phyloP scores from a whole-genome alignment of 2,888 invertebrate genomes.

The Ochropleura leucogaster region DNA sequence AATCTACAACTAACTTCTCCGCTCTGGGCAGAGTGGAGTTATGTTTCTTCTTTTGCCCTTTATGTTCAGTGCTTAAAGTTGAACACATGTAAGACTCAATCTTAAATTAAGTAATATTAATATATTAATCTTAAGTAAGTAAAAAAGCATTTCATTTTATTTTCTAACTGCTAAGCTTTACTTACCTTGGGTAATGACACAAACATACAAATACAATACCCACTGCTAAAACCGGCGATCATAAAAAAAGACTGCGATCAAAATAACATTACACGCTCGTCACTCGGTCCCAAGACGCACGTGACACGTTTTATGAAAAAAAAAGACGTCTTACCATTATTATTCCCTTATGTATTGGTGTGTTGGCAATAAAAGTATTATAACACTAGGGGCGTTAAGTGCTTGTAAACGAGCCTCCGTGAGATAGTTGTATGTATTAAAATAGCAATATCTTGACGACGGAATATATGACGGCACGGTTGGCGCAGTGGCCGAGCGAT shows the following conservation, averaged over 20 bases:
- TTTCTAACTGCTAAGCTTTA: not conserved
- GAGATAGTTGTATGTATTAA: slow-evolving; percentile 9
- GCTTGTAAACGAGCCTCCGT: slow-evolving; percentile 27
- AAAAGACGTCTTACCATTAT: slow-evolving; percentile 27
- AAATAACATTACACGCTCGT: slow-evolving; percentile 37
- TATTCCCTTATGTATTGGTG: slow-evolving; percentile 39
- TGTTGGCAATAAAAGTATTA: slow-evolving; percentile 53
- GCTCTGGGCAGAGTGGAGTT: no score
- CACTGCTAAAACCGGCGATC: slow-evolving; percentile 20
- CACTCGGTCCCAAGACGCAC: slow-evolving; percentile 35
- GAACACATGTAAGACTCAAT: not conserved
- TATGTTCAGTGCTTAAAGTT: not conserved
- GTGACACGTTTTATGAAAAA: slow-evolving; percentile 25
- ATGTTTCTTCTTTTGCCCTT: no score
- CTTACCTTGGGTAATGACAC: not conserved
- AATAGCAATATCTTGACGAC: not conserved
- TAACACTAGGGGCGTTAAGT: slow-evolving; percentile 39
- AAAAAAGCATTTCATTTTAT: no score
- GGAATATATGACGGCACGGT: no score
- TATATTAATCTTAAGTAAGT: no score
- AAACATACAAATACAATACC: not conserved
- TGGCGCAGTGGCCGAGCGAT: no score
- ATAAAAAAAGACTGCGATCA: slow-evolving; percentile 33
- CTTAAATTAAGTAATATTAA: no score
- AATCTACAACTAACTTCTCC: no score